These are phyloP conservation scores for Palythoa grandis DNA, from an alignment of 92 coral and sea anemone species.

Conservation along the genomic window DNA sequence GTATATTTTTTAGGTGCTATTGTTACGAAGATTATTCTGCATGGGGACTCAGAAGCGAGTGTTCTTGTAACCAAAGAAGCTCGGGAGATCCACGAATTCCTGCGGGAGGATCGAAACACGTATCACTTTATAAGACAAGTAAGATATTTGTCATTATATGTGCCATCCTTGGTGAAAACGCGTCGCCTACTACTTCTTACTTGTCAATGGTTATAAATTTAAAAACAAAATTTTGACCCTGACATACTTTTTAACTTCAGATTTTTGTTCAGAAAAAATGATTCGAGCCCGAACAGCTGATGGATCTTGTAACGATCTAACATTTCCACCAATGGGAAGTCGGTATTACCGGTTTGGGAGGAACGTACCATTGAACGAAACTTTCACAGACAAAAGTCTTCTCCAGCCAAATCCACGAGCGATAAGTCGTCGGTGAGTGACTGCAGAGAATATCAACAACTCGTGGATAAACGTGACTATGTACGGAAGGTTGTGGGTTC, in stretches of 20 bases:
- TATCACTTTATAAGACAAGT: conserved; percentile 66
- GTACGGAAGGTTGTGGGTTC: no score
- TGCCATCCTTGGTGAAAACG: no score
- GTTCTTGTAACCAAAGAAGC: conserved; percentile 66
- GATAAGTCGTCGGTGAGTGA: conserved; percentile 68
- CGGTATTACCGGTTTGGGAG: conserved; percentile 83
- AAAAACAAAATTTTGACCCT: background rate
- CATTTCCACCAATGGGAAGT: conserved; percentile 76
- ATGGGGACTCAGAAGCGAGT: conserved; percentile 34
- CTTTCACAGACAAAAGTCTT: conserved; percentile 40
- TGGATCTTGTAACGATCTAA: conserved; percentile 77
- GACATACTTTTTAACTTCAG: conserved; percentile 32
- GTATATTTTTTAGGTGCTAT: conserved; percentile 49
- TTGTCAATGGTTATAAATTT: no score
- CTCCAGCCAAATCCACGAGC: conserved; percentile 77
- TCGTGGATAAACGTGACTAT: no score
- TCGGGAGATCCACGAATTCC: conserved; percentile 53
- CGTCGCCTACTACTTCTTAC: no score
- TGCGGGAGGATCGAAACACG: conserved; percentile 57
- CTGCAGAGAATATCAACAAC: no score
- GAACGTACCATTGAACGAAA: conserved; percentile 65
- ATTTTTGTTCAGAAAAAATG: conserved; percentile 70
- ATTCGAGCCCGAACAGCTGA: conserved; percentile 78
- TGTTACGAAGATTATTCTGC: conserved; percentile 54
- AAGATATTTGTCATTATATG: background rate